phyloP scores from a whole-genome alignment of 2,113 vertebrate species.

The Microcebus griseorufus region DNA sequence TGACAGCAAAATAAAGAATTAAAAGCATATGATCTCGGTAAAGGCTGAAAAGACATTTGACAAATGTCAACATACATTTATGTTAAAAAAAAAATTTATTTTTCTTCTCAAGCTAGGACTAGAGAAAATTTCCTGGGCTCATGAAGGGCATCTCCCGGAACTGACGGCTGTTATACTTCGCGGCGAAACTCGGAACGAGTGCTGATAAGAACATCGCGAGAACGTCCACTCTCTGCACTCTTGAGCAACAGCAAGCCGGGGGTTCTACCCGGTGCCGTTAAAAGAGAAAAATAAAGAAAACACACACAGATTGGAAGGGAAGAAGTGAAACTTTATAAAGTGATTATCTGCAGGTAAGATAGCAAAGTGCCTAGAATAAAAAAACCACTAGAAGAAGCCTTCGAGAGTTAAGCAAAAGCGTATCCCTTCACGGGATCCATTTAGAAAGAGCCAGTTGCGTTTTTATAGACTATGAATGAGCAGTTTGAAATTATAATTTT shows the following conservation, averaged over 20 bases:
- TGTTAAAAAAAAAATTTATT: too few species aligned
- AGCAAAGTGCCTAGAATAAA: background rate
- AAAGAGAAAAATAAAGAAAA: background rate
- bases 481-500: background rate
- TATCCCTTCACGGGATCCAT: background rate
- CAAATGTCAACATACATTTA: background rate
- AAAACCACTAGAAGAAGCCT: too few species aligned
- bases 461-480: background rate
- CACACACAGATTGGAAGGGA: background rate
- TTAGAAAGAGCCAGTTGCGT: background rate
- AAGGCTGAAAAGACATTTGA: background rate
- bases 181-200: accelerated
- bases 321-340: background rate
- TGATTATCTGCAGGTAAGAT: background rate
- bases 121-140: background rate
- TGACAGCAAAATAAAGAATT: too few species aligned
- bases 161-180: too few species aligned
- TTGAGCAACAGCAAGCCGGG: accelerated
- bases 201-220: accelerated
- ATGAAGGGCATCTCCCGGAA: background rate
- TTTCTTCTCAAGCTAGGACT: background rate
- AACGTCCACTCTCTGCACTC: accelerated
- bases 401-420: background rate
- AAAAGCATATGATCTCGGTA: background rate
- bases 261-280: accelerated